Base-by-base conservation (phyloP, 2,113 vertebrate genomes). In the Cynopterus brachyotis region DNA sequence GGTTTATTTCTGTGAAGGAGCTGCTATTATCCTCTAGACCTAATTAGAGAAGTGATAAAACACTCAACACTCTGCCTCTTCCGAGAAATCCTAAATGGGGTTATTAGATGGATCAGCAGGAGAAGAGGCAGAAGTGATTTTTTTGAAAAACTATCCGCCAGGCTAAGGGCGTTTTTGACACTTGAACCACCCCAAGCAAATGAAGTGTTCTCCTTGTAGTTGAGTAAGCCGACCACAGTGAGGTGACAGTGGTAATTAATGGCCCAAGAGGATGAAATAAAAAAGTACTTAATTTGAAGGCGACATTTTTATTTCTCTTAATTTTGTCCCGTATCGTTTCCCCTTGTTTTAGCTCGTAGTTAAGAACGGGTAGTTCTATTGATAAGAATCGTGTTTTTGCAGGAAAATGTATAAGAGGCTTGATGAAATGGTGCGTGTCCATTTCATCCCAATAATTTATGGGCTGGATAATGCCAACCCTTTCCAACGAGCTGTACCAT, bases 41-140 rank as follows among this genome's bases (percentile, higher is more conserved):
- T 97, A 96, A 97, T 97, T 96, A 96, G 76, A 96, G 60, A 94
- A 94, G 79, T 95, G 62, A 95, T 91, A 59, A 95, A 96, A 96
- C 90, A 93, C 93, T 96, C 95, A 92, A 78, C 40, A 50, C 88
- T 89, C 92, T 82, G 96, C 93, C 89, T 94, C 91, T 80, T 93
- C 95, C 1, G 2, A 95, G 93, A 88, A 94, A 95, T 37, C 85
- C 81, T 66, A 93, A 96, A 95, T 69, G 93, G 81, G 81, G 85
- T 81, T 91, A 93, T 96, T 97, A 96, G 89, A 42, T 2, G 30
- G 73, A 97, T 76, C 91, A 95, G 85, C 96, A 82, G 95, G 89
- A 92, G 64, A 76, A 89, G 93, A 96, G 76, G 47, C 30, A 50
- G 24, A 94, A 91, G 93, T 94, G 96, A 84, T 95, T 96, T 95